A percentile compares a stretch with the other conserved stretches of the same genome.
These are phyloP conservation scores for Megalops cyprinoides DNA, from an alignment of 2,797 vertebrate species.

Conservation along the genomic window DNA sequence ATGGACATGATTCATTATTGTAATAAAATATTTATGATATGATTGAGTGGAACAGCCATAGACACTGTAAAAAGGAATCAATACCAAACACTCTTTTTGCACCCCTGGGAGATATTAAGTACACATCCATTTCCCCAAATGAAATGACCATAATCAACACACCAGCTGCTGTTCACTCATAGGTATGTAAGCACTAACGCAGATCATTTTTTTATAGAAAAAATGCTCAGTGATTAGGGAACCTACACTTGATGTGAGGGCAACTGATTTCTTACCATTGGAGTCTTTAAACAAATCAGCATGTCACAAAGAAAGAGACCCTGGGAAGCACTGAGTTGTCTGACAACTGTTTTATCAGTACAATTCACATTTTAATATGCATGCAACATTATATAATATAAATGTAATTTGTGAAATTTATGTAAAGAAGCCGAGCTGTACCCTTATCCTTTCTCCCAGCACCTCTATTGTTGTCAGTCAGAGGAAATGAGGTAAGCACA, in stretches of 20 bases:
- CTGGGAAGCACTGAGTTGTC: neutral
- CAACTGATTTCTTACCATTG: neutral
- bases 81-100: slow-evolving; percentile 56
- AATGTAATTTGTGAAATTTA: no score
- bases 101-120: slow-evolving; percentile 61
- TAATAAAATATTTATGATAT: neutral
- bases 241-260: neutral
- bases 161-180: neutral
- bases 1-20: neutral
- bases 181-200: neutral
- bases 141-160: slow-evolving; percentile 65
- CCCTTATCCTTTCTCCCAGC: neutral
- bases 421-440: neutral
- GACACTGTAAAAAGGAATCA: slow-evolving; percentile 55
- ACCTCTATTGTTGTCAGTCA: neutral
- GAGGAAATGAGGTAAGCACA: neutral
- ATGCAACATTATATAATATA: neutral
- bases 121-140: slow-evolving; percentile 72
- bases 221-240: neutral
- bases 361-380: neutral
- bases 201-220: neutral
- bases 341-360: neutral
- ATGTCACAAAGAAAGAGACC: neutral
- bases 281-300: neutral
- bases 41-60: slow-evolving; percentile 39